A percentile compares a stretch with the other conserved stretches of the same genome.
Conservation (phyloP, 2,888 invertebrate genomes). For the Drosophila sordidula region DNA sequence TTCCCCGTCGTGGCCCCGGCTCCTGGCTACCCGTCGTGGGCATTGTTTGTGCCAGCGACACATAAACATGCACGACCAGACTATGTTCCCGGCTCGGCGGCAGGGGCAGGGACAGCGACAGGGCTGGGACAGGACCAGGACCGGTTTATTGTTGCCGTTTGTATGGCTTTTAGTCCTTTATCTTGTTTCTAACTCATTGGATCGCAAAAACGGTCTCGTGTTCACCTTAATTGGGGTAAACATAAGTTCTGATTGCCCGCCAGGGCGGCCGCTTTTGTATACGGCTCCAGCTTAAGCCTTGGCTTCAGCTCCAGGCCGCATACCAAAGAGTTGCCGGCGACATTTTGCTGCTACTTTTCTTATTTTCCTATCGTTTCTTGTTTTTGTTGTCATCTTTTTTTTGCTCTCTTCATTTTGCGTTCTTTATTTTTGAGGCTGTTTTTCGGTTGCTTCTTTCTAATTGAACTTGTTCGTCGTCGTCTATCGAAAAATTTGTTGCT, state of each 20-base stretch:
- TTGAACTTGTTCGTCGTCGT: slow-evolving; percentile 35
- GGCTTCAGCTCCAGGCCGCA: slow-evolving; percentile 21
- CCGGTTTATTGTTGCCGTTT: slow-evolving; percentile 69
- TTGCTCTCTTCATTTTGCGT: slow-evolving; percentile 4
- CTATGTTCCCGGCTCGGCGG: slow-evolving; percentile 20
- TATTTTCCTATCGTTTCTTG: slow-evolving; percentile 3
- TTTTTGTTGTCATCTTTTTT: not conserved
- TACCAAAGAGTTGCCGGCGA: slow-evolving; percentile 62
- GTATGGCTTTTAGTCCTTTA: slow-evolving; percentile 80
- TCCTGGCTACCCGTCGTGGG: slow-evolving; percentile 19
- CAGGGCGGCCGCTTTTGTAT: slow-evolving; percentile 53
- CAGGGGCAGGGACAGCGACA: not conserved
- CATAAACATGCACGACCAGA: slow-evolving; percentile 73
- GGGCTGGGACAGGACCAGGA: slow-evolving; percentile 5
- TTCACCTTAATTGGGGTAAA: slow-evolving; percentile 84
- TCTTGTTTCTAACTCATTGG: slow-evolving; percentile 84
- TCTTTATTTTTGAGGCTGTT: slow-evolving; percentile 2
- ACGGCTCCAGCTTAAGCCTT: slow-evolving; percentile 4
- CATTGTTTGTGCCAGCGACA: slow-evolving; percentile 69
- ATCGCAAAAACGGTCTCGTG: slow-evolving; percentile 82
- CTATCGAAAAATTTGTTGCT: slow-evolving; percentile 20
- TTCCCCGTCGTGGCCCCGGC: slow-evolving; percentile 11
- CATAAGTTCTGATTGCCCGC: slow-evolving; percentile 77
- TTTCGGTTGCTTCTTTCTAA: slow-evolving; percentile 20
- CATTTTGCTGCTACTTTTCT: slow-evolving; percentile 41